Conservation (phyloP, 2,888 invertebrate species). For the Eugnorisma glareosa region DNA sequence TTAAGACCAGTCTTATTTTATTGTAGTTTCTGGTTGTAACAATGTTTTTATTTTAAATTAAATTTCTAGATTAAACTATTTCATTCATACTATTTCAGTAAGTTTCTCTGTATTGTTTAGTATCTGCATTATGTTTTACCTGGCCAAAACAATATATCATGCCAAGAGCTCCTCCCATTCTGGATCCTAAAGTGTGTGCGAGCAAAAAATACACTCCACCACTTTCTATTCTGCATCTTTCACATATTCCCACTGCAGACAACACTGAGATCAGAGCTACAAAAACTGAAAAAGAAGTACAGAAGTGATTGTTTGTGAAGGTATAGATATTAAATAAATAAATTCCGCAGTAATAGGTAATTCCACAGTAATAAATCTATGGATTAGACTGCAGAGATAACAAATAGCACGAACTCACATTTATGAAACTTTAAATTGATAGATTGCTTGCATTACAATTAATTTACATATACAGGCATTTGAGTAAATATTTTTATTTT, state of each 20-base stretch:
- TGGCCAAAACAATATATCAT: constrained; percentile 99
- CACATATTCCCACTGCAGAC: constrained; percentile 99
- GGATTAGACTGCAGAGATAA: constrained; percentile 30
- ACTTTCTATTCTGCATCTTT: constrained; percentile 97
- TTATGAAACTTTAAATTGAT: constrained; percentile 3
- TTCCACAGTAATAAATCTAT: constrained; percentile 18
- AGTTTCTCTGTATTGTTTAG: no score
- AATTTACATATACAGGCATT: background rate
- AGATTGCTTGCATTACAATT: background rate
- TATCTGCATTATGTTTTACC: constrained; percentile 85
- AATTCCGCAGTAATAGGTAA: constrained; percentile 1
- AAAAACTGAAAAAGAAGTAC: constrained; percentile 91
- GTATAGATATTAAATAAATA: background rate
- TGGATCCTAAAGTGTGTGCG: constrained; percentile 97
- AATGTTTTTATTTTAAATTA: background rate
- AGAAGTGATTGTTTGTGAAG: background rate
- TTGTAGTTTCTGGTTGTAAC: background rate
- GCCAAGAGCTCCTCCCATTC: constrained; percentile 98
- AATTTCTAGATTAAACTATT: background rate
- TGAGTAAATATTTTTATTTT: background rate
- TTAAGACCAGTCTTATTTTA: background rate
- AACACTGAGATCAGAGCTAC: constrained; percentile 97
- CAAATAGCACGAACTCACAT: background rate
- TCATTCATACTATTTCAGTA: background rate
- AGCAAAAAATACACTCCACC: constrained; percentile 99